phyloP scores from a whole-genome alignment of 2,797 vertebrate species.

The Spinibarbus caldwelli region DNA sequence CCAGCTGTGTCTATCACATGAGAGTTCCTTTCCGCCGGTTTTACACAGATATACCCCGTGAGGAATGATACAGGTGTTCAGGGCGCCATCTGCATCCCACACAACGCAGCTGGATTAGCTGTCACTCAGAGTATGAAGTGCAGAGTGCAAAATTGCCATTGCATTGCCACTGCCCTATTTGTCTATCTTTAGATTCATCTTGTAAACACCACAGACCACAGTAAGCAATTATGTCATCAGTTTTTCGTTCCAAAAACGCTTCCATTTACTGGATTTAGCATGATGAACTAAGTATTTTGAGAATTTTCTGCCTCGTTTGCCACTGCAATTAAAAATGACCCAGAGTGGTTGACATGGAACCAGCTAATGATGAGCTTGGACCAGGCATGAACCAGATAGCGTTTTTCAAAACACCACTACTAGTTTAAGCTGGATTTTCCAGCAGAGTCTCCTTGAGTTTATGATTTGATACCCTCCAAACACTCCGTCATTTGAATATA shows the following conservation, averaged over 20 bases:
- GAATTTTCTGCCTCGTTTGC: neutral
- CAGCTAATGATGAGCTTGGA: neutral
- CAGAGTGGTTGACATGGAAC: neutral
- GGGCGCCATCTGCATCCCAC: neutral
- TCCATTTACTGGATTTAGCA: no score
- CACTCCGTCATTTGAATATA: constrained; percentile 74
- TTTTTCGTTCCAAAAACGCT: neutral
- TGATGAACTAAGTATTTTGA: neutral
- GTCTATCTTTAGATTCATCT: no score
- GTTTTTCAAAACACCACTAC: neutral
- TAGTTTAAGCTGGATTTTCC: neutral
- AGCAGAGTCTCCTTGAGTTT: constrained; percentile 57
- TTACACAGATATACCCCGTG: constrained; percentile 1
- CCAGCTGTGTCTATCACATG: constrained; percentile 14
- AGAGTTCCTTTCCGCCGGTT: neutral
- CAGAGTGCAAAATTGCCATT: neutral
- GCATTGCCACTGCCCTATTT: neutral
- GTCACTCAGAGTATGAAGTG: constrained; percentile 22
- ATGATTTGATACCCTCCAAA: constrained; percentile 75
- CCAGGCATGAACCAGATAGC: neutral
- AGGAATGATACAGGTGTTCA: constrained; percentile 23
- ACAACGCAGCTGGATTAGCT: constrained; percentile 34
- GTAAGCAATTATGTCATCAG: neutral
- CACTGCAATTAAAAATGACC: neutral
- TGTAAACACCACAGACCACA: neutral